Evolutionary conservation across 2,888 invertebrate genomes (phyloP).

Genomic region (Erebia aethiops): DNA sequence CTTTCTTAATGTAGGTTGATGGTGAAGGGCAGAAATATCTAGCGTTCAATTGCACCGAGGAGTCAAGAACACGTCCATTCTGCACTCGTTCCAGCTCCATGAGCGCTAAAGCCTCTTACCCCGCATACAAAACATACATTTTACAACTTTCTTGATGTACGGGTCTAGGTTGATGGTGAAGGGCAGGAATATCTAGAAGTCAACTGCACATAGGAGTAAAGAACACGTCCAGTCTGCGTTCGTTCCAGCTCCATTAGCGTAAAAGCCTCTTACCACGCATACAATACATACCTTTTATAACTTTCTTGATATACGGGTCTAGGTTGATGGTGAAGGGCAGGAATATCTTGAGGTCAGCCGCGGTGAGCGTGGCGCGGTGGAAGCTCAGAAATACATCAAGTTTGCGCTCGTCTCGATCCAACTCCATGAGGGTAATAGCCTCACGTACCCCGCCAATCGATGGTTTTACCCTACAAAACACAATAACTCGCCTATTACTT

Average conservation of each 20-base stretch:
- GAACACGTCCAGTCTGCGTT: conserved; percentile 96
- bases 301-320: conserved; percentile 98
- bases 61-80: conserved; percentile 95
- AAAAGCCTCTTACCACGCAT: conserved; percentile 92
- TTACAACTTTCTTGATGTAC: conserved; percentile 97
- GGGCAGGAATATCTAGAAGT: conserved; percentile 97
- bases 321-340: conserved; percentile 98
- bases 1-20: no score
- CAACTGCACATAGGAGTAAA: conserved; percentile 92
- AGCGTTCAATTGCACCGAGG: conserved; percentile 94
- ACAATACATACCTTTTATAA: conserved; percentile 92
- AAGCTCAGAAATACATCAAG: conserved; percentile 95
- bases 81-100: conserved; percentile 97
- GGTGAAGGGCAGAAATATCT: conserved; percentile 98
- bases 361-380: conserved; percentile 92
- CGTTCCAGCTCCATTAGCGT: conserved; percentile 96
- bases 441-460: conserved; percentile 93
- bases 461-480: conserved; percentile 86
- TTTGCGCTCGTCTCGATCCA: conserved; percentile 97
- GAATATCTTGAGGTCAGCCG: conserved; percentile 96
- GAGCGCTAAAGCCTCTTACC: conserved; percentile 93
- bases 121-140: conserved; percentile 89
- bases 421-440: conserved; percentile 93
- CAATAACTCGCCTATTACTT: neutral
- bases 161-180: conserved; percentile 99